These are phyloP conservation scores for Epinotia nisella DNA, from an alignment of 2,888 invertebrate genomes.

Conservation along the genomic window DNA sequence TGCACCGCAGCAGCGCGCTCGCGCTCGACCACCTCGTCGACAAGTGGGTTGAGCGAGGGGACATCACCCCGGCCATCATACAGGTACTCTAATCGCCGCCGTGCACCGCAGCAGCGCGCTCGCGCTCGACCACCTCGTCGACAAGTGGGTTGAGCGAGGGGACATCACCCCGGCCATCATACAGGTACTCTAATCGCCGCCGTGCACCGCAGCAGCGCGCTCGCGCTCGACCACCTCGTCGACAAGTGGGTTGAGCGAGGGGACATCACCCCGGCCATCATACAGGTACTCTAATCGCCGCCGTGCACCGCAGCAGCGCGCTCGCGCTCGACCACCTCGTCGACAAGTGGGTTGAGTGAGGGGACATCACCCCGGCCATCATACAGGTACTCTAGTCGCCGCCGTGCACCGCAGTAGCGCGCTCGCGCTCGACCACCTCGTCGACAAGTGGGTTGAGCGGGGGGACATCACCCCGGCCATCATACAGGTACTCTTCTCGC, in stretches of 20 bases:
- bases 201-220: constrained; percentile 73
- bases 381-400: constrained; percentile 76
- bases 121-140: constrained; percentile 73
- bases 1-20: constrained; percentile 75
- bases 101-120: constrained; percentile 75
- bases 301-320: constrained; percentile 73
- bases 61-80: constrained; percentile 74
- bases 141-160: constrained; percentile 74
- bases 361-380: constrained; percentile 72
- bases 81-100: constrained; percentile 71
- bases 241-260: constrained; percentile 76
- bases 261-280: constrained; percentile 73
- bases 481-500: constrained; percentile 71
- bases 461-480: constrained; percentile 75
- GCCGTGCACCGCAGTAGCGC: constrained; percentile 74
- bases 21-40: constrained; percentile 74
- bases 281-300: constrained; percentile 74
- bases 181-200: constrained; percentile 72
- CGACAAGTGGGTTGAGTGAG: constrained; percentile 74
- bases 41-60: constrained; percentile 76
- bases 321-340: constrained; percentile 75
- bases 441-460: constrained; percentile 74
- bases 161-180: constrained; percentile 75
- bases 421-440: constrained; percentile 73
- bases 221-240: constrained; percentile 74